phyloP scores from a whole-genome alignment of 2,113 vertebrate genomes.

The Gobiocypris rarus region DNA sequence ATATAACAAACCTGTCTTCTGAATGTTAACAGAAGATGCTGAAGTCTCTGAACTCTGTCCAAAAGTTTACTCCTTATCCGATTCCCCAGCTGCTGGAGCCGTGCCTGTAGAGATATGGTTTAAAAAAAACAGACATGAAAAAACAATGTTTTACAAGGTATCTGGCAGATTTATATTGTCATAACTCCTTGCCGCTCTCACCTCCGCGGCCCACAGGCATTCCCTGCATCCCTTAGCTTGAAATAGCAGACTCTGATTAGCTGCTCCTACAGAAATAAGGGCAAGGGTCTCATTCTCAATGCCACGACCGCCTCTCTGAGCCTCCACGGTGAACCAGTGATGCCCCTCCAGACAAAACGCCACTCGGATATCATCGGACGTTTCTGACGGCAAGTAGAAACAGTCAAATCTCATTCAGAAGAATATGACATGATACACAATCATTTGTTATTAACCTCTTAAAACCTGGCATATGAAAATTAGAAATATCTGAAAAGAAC shows the following conservation, averaged over 20 bases:
- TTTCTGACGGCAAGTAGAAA: conserved; percentile 38
- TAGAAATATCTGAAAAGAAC: not conserved
- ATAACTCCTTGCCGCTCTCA: conserved; percentile 33
- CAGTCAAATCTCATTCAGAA: not conserved
- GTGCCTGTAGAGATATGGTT: conserved; percentile 66
- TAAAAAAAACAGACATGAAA: conserved; percentile 44
- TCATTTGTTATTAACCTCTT: not conserved
- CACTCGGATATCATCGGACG: conserved; percentile 73
- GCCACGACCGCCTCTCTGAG: conserved; percentile 63
- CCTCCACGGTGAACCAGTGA: conserved; percentile 59
- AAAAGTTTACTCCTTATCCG: conserved; percentile 70
- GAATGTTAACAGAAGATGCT: conserved; percentile 68
- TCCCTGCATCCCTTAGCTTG: conserved; percentile 70
- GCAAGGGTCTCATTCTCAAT: conserved; percentile 63
- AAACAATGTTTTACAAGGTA: not conserved
- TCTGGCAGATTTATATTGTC: conserved; percentile 11
- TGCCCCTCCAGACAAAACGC: conserved; percentile 68
- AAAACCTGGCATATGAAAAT: not conserved
- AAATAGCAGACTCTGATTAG: conserved; percentile 75
- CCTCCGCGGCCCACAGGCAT: conserved; percentile 68
- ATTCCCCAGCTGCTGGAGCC: conserved; percentile 67
- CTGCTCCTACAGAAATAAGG: conserved; percentile 65
- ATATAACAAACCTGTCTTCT: conserved; percentile 69
- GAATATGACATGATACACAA: too few species aligned
- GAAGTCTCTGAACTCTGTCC: conserved; percentile 72